Evolutionary conservation across 2,888 invertebrate species (phyloP), one percentile per base, ranked within the genome.

Genomic region (Asteroscopus sphinx): DNA sequence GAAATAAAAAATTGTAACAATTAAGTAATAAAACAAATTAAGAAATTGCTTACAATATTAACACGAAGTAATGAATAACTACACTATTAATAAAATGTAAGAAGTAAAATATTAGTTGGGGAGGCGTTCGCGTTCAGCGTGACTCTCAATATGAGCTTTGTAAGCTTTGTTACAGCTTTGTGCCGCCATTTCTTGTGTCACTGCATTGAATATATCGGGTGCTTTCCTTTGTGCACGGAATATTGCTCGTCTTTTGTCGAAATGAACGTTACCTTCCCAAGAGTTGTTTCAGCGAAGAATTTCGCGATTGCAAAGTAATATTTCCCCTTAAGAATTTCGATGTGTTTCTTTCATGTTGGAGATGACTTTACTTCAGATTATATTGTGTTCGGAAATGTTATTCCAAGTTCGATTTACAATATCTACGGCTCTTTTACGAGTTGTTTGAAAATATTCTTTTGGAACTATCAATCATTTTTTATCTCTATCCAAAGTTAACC

Each of bases 161-260:
- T 92, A 89, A 92, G 92, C 92, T 93, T 93, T 93, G 93, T 92
- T 90, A 92, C 91, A 90, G 91, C 90, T 90, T 88, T 87, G 90
- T 87, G 88, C 87, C 90, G 89, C 89, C 88, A 90, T 92, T 93
- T 92, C 93, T 93, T 93, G 89, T 93, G 93, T 93, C 93, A 93
- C 93, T 92, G 92, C 94, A 93, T 93, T 92, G 93, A 93, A 93
- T 93, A 93, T 93, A 93, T 93, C 92, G 93, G 89, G 87, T 87
- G 91, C 88, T 89, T 87, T 89, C 93, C 93, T 93, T 93, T 93
- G 93, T 93, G 91, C 90, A 86, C 89, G 86, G 92, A 90, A 93
- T 93, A 93, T 93, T 93, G 93, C 92, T 92, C 90, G 90, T 92
- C 93, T 90, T 92, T 93, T 92, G 90, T 92, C 91, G 90, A 90